Evolutionary conservation across 2,113 vertebrate species (phyloP), one percentile per base, ranked within the genome.

Genomic region (Alethe castanea): DNA sequence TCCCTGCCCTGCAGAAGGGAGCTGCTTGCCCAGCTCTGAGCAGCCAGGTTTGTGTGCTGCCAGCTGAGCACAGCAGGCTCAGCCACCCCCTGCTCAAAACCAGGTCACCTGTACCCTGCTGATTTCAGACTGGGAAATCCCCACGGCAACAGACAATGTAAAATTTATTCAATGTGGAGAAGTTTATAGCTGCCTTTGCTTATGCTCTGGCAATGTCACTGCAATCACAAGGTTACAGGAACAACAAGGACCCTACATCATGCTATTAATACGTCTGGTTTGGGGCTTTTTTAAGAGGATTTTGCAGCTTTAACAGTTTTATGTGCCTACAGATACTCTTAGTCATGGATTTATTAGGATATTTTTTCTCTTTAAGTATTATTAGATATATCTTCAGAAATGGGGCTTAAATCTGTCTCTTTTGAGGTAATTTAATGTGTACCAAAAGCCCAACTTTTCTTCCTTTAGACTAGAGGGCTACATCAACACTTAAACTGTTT

Each of bases 281-380:
- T 94, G 50, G 71, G 88, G 80, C 53, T 5, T 1, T 88, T 93
- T 74, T 56, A 90, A 92, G 90, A 86, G 80, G 88, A 93, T 92
- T 95, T 92, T 93, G 60, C 72, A 96, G 90, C 38, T 94, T 94
- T 95, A 93, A 47, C 47, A 88, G 74, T 95, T 96, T 96, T 90
- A 88, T 78, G 72, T 94, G 72, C 36, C 81, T 94, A 69, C 80
- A 88, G 95, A 90, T 86, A 78, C 40, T 90, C 56, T 88, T 95
- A 93, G 69, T 76, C 52, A 31, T 81, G 65, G 88, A 93, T 95
- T 94, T 96, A 93, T 83, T 92, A 42, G 76, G 67, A 86, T 94
- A 59, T 71, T 90, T 94, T 94, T 97, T 82, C 60, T 84, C 52
- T 88, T 86, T 78, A 88, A 67, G 85, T 88, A 57, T 84, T 81